These are phyloP conservation scores for Andricus quercusramuli DNA, from an alignment of 2,888 invertebrate genomes.

Conservation along the genomic window DNA sequence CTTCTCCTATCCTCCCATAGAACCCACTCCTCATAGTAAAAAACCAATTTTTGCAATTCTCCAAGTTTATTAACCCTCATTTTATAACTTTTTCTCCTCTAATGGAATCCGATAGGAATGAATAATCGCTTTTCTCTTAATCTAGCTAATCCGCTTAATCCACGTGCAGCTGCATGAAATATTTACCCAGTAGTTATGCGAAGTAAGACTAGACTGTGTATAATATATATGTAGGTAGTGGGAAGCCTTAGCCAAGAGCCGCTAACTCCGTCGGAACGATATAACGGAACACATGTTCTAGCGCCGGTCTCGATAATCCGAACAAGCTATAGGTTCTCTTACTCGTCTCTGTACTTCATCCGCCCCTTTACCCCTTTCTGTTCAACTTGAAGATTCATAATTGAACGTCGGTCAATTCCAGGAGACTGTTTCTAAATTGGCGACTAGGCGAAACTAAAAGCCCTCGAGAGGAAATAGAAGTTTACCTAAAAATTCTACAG, in stretches of 20 bases:
- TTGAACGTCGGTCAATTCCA: conserved; percentile 47
- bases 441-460: not conserved
- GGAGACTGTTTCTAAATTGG: not conserved
- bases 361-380: not conserved
- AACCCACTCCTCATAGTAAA: too few species aligned
- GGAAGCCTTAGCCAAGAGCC: conserved; percentile 74
- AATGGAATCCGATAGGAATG: conserved; percentile 29
- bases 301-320: conserved; percentile 74
- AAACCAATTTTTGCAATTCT: too few species aligned
- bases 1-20: too few species aligned
- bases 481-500: not conserved
- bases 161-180: conserved; percentile 76
- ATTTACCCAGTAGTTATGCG: conserved; percentile 71
- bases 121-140: conserved; percentile 64
- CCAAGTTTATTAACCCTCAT: too few species aligned
- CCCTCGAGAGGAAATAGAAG: not conserved
- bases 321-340: conserved; percentile 64
- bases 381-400: conserved; percentile 47
- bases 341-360: conserved; percentile 30
- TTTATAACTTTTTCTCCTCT: not conserved
- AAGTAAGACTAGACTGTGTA: conserved; percentile 43
- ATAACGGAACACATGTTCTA: conserved; percentile 76
- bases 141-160: conserved; percentile 75
- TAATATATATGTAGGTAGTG: conserved; percentile 53
- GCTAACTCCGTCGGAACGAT: conserved; percentile 73